These are phyloP conservation scores for Drosophila arizonae DNA, from an alignment of 1,140 invertebrate species.

Conservation along the genomic window DNA sequence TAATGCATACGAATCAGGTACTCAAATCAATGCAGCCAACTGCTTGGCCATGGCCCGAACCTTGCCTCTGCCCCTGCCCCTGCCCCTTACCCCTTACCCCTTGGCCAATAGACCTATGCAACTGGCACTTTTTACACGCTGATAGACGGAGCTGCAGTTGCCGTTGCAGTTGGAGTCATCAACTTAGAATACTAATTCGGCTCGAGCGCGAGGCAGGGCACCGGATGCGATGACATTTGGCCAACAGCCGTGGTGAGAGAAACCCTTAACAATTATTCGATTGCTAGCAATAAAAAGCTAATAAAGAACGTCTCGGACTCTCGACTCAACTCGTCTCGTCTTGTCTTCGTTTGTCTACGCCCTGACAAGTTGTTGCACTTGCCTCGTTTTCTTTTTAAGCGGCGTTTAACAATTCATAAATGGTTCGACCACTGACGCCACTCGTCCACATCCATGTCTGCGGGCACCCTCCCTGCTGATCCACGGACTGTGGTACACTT, in stretches of 20 bases:
- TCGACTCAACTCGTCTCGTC: not conserved
- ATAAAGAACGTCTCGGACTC: slow-evolving; percentile 60
- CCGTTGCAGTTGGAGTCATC: slow-evolving; percentile 35
- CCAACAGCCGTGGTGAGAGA: slow-evolving; percentile 34
- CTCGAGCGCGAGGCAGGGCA: slow-evolving; percentile 48
- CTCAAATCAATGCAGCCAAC: slow-evolving; percentile 54
- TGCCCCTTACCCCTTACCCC: not conserved
- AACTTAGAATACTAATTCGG: slow-evolving; percentile 78
- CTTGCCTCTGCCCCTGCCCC: not conserved
- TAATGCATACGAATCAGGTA: slow-evolving; percentile 64
- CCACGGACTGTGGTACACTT: slow-evolving; percentile 37
- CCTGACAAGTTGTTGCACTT: slow-evolving; percentile 60
- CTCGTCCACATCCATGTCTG: slow-evolving; percentile 58
- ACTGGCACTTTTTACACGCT: slow-evolving; percentile 58
- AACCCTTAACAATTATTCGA: slow-evolving; percentile 71
- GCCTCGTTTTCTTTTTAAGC: slow-evolving; percentile 35
- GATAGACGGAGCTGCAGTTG: slow-evolving; percentile 41
- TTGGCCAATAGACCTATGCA: slow-evolving; percentile 1
- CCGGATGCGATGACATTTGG: slow-evolving; percentile 80
- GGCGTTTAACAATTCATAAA: slow-evolving; percentile 80
- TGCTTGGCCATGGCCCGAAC: slow-evolving; percentile 29
- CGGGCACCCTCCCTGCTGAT: slow-evolving; percentile 9
- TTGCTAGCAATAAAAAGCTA: slow-evolving; percentile 79
- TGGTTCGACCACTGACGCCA: slow-evolving; percentile 71
- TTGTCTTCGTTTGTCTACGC: slow-evolving; percentile 15